Conservation (phyloP, 1,140 invertebrate genomes). For the Drosophila leontia region DNA sequence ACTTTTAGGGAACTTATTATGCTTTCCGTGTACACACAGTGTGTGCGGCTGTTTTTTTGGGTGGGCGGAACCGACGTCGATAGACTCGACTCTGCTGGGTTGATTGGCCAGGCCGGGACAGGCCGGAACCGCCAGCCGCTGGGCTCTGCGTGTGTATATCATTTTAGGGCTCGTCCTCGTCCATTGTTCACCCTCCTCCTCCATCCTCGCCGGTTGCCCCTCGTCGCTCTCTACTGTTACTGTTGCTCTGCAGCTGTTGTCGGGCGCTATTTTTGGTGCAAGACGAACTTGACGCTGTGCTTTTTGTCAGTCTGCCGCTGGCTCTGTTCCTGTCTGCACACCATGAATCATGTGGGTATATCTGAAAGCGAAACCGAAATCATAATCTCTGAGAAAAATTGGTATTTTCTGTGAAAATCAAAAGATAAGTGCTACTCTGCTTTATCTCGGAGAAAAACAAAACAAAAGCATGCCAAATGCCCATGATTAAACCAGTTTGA, state of each 20-base stretch:
- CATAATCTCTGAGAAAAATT: slow-evolving; percentile 13
- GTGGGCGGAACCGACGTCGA: slow-evolving; percentile 27
- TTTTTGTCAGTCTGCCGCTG: slow-evolving; percentile 63
- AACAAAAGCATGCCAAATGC: slow-evolving; percentile 35
- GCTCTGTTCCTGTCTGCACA: slow-evolving; percentile 58
- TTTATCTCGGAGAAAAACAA: slow-evolving; percentile 32
- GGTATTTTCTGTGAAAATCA: slow-evolving; percentile 20
- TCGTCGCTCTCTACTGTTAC: slow-evolving; percentile 19
- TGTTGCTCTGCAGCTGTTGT: slow-evolving; percentile 62
- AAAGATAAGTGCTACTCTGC: slow-evolving; percentile 30
- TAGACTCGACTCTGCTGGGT: slow-evolving; percentile 52
- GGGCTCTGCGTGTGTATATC: slow-evolving; percentile 43
- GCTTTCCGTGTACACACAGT: slow-evolving; percentile 41
- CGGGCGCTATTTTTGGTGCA: slow-evolving; percentile 55
- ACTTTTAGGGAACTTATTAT: slow-evolving; percentile 77
- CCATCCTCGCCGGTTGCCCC: background rate
- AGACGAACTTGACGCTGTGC: slow-evolving; percentile 45
- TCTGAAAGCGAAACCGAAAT: background rate
- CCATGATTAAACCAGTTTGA: slow-evolving; percentile 71
- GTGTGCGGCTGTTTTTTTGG: slow-evolving; percentile 10
- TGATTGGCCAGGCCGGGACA: slow-evolving; percentile 38
- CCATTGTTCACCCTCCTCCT: slow-evolving; percentile 36
- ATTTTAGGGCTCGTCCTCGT: slow-evolving; percentile 67
- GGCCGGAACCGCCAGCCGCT: slow-evolving; percentile 23
- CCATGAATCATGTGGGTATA: slow-evolving; percentile 61